Percentiles rank a stretch among this genome's conserved stretches.
Conservation (phyloP, 1,140 invertebrate species). For the Drosophila guanche region DNA sequence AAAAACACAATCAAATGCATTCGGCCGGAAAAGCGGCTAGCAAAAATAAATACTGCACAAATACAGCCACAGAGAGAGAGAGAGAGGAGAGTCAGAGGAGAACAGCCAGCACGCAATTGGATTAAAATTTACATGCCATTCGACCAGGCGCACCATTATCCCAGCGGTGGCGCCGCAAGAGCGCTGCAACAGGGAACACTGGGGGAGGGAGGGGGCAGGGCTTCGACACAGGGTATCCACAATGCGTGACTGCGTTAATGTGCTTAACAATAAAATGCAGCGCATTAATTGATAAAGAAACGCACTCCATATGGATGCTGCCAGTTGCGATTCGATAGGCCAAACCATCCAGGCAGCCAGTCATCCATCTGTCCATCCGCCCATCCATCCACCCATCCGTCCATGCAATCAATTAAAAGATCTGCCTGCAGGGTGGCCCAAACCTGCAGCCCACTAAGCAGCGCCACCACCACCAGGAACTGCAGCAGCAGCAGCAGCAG, state of each 20-base stretch:
- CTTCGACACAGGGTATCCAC: conserved; percentile 32
- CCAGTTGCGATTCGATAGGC: conserved; percentile 50
- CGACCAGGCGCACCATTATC: conserved; percentile 75
- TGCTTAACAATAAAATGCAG: conserved; percentile 81
- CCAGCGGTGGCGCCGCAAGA: conserved; percentile 9
- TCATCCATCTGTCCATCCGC: too few species aligned
- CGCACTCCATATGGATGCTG: conserved; percentile 15
- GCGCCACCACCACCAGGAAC: neutral
- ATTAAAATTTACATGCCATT: conserved; percentile 79
- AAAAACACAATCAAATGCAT: conserved; percentile 81
- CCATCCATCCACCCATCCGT: neutral
- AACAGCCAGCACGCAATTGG: conserved; percentile 76
- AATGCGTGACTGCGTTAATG: conserved; percentile 78
- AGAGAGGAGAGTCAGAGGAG: conserved; percentile 28
- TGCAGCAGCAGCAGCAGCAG: conserved; percentile 6
- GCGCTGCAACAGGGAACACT: neutral
- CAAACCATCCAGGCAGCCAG: neutral
- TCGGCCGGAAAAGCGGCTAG: conserved; percentile 74
- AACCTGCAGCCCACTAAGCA: conserved; percentile 40
- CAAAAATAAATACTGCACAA: conserved; percentile 74
- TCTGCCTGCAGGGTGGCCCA: conserved; percentile 30
- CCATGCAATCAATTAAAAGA: conserved; percentile 50
- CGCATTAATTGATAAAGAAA: conserved; percentile 76
- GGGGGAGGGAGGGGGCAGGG: neutral
- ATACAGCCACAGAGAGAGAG: conserved; percentile 26